phyloP scores from a whole-genome alignment of 2,888 invertebrate species.

The Ornithoptera alexandrae region DNA sequence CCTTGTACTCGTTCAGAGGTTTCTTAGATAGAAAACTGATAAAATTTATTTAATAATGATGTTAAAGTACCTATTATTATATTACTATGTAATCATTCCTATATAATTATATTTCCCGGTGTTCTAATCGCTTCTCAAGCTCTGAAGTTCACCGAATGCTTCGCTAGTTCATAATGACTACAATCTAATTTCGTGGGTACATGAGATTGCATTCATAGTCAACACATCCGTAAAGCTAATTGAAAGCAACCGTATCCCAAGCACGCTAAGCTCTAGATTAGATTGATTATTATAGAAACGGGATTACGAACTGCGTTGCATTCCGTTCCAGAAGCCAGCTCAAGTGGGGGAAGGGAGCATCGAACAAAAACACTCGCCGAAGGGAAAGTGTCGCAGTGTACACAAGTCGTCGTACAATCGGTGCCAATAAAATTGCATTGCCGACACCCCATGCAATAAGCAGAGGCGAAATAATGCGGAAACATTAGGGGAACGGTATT shows the following conservation, averaged over 20 bases:
- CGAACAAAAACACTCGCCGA: slow-evolving; percentile 68
- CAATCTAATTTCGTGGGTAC: slow-evolving; percentile 26
- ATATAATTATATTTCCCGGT: slow-evolving; percentile 17
- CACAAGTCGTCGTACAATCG: slow-evolving; percentile 69
- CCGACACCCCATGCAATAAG: slow-evolving; percentile 74
- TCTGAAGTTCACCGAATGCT: slow-evolving; percentile 18
- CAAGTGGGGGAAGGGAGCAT: slow-evolving; percentile 54
- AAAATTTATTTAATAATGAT: slow-evolving; percentile 1
- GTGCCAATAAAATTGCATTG: slow-evolving; percentile 72
- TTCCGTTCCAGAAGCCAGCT: slow-evolving; percentile 39
- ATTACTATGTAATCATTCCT: not conserved
- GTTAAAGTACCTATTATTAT: not conserved
- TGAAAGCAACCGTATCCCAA: slow-evolving; percentile 22
- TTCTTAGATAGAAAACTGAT: not conserved
- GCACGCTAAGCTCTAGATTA: slow-evolving; percentile 12
- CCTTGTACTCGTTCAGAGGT: too few relatives aligned
- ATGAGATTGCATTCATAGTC: slow-evolving; percentile 18
- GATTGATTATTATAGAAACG: slow-evolving; percentile 40
- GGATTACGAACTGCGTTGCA: slow-evolving; percentile 44
- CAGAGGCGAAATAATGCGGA: slow-evolving; percentile 73
- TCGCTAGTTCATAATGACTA: slow-evolving; percentile 26
- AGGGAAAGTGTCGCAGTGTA: slow-evolving; percentile 72
- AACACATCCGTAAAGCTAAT: slow-evolving; percentile 10
- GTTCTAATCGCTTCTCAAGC: slow-evolving; percentile 19
- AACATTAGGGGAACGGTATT: slow-evolving; percentile 77